Evolutionary conservation across 2,113 vertebrate species (phyloP), one percentile per base, ranked within the genome.

Genomic region (Plectropomus leopardus): DNA sequence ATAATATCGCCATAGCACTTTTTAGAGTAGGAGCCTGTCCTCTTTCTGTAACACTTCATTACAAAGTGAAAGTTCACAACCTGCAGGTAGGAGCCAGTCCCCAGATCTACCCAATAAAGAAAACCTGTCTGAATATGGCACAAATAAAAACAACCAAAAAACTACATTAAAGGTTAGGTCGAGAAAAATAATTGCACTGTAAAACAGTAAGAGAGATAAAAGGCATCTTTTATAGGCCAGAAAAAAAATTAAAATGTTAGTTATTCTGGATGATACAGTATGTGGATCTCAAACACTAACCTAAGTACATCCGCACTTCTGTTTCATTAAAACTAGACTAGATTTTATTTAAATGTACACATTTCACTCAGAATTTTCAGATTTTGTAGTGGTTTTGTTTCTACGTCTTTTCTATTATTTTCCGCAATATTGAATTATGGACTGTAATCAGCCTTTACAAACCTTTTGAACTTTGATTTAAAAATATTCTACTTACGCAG

Each of bases 41-140:
- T 93, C 76, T 76, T 88, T 50, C 59, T 26, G 17, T 67, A 68
- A 85, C 48, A 79, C 69, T 57, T 82, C 47, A 72, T 57, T 51
- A 72, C 10, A 68, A n/a, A n/a, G 59, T 72, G 55, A 44, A 72
- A 59, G 60, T 83, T 65, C 72, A 72, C 44, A 86, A 68, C 69
- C 81, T 72, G 50, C 54, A 63, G 55, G 81, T 61, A 91, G 88
- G 91, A 92, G 48, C 88, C 91, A 90, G 91, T 90, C 89, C 88
- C 78, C 79, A 74, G 23, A 85, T 81, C 71, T 72, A 40, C 55
- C 60, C 24, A 72, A 58, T 42, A 68, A 66, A 59, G 44, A 55
- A 66, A 57, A 45, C 15, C 1, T 57, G 61, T 76, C 4, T 74
- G 26, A 21, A 74, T 82, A 80, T 76, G 59, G 77, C 70, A 79